Conservation (phyloP, 2,113 vertebrate species). For the Nycticebus coucang region DNA sequence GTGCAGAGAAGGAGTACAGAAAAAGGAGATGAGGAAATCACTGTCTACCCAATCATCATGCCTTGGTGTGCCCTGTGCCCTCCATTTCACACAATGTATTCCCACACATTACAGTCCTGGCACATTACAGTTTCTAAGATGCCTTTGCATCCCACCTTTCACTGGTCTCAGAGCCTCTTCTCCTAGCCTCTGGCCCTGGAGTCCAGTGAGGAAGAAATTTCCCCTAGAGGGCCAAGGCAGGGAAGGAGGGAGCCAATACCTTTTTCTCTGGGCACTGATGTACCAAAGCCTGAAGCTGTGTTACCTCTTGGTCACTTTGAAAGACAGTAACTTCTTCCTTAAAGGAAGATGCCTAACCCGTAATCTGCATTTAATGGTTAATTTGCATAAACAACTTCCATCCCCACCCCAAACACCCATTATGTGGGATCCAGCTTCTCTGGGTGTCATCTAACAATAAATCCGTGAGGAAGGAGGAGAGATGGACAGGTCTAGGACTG, state of each 20-base stretch:
- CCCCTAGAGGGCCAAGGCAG: background rate
- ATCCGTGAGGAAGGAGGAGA: background rate
- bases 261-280: background rate
- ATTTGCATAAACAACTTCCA: conserved; percentile 54
- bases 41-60: background rate
- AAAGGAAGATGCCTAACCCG: background rate
- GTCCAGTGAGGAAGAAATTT: conserved; percentile 11
- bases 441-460: background rate
- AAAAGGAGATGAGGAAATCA: conserved; percentile 37
- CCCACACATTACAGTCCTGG: background rate
- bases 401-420: background rate
- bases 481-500: background rate
- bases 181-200: background rate
- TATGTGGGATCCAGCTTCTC: conserved; percentile 12
- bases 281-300: background rate
- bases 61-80: background rate
- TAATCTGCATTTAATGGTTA: conserved; percentile 47
- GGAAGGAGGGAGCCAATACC: background rate
- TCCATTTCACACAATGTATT: background rate
- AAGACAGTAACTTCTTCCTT: background rate
- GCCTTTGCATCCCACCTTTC: background rate
- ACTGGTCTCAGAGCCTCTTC: background rate
- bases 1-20: background rate
- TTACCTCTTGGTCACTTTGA: background rate
- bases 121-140: background rate